Base-by-base conservation (phyloP, 2,113 vertebrate genomes). In the Eretmochelys imbricata region DNA sequence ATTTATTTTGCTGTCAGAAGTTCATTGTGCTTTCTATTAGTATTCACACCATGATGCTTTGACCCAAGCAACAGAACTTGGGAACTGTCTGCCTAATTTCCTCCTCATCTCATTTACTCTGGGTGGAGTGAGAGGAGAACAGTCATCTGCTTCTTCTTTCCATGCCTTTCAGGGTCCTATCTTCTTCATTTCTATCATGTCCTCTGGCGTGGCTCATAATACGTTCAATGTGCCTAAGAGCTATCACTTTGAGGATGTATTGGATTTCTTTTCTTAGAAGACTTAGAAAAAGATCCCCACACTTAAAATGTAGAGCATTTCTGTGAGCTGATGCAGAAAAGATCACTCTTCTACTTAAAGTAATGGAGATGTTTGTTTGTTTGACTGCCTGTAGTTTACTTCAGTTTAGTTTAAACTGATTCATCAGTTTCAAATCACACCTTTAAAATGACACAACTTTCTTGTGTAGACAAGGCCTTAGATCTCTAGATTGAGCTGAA, bases 1-100 rank as follows among this genome's bases (percentile, higher is more conserved):
- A 95, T 94, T 91, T 83, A 78, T 90, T 91, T 19, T 38, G 80
- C 16, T 85, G 51, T 57, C 62, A 38, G 51, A 91, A 93, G 90
- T 94, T 91, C 91, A 76, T 82, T 24, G 13, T 80, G 87, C 8
- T 91, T 86, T 53, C 93, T 27, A 10, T 82, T 91, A 72, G n/a
- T 72, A n/a, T 11, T 87, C 46, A 10, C 29, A 38, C 35, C 65
- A 14, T 49, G 84, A 87, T 95, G 90, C 93, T 35, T 31, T 87
- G 54, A 93, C 88, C 31, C 16, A 91, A 91, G 35, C 81, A 27
- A 62, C 50, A 90, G 25, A 80, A 85, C 16, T 82, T 94, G 24
- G 22, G 13, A 86, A 83, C 13, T 85, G 54, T 50, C 72, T 48
- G 24, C 11, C 75, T 87, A 81, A 79, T 85, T 25, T 76, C 3